Conservation (phyloP, 2,797 vertebrate genomes). For the Oreortyx pictus region DNA sequence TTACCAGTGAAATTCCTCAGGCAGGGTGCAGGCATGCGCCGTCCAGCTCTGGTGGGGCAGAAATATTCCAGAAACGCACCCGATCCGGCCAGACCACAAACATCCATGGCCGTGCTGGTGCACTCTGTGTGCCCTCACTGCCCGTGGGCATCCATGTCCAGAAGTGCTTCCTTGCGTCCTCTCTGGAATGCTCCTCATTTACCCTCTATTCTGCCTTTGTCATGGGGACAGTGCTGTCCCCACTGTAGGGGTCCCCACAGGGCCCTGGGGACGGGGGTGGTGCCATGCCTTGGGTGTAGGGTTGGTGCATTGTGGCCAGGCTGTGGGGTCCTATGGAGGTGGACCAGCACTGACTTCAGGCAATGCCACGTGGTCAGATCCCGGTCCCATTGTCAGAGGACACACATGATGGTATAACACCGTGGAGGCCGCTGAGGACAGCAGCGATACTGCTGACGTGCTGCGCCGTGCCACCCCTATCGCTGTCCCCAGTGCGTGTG, state of each 20-base stretch:
- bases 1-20: slow-evolving; percentile 71
- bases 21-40: slow-evolving; percentile 69
- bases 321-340: background rate
- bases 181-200: background rate
- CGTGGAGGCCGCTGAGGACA: background rate
- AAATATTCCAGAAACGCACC: slow-evolving; percentile 78
- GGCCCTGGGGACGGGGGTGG: background rate
- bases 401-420: background rate
- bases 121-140: background rate
- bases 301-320: accelerated
- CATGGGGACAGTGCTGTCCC: background rate
- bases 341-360: background rate
- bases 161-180: accelerated
- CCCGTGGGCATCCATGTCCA: accelerated
- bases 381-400: no score
- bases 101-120: background rate
- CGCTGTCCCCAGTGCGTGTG: accelerated
- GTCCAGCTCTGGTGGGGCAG: slow-evolving; percentile 49
- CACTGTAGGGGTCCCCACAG: accelerated
- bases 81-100: slow-evolving; percentile 62
- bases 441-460: background rate
- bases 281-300: background rate
- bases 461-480: accelerated
- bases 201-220: background rate
- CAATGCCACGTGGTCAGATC: background rate